These are phyloP conservation scores for Anguilla rostrata DNA, from an alignment of 2,113 vertebrate genomes.

Conservation along the genomic window DNA sequence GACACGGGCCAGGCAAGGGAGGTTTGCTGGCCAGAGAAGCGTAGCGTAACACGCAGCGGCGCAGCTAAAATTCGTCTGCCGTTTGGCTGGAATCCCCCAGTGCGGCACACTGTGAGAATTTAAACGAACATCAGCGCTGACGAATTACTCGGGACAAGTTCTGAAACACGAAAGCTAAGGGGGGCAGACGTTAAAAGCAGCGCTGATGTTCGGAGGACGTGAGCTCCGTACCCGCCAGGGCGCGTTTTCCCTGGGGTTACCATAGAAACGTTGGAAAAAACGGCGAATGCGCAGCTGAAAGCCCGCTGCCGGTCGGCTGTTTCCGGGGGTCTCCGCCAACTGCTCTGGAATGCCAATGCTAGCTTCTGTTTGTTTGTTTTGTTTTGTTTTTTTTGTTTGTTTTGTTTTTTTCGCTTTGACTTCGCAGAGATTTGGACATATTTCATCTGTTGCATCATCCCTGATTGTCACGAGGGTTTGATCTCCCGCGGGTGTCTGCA, in stretches of 20 bases:
- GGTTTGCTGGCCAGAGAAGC: no score
- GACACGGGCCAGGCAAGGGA: no score
- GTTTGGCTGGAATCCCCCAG: not conserved
- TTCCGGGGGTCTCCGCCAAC: not conserved
- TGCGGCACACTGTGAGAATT: not conserved
- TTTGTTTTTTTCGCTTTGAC: not conserved
- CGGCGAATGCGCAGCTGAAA: not conserved
- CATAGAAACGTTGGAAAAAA: not conserved
- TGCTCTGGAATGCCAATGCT: slow-evolving; percentile 5
- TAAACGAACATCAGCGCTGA: not conserved
- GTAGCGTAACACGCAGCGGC: not conserved
- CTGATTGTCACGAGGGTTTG: not conserved
- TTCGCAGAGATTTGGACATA: not conserved
- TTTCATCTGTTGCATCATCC: not conserved
- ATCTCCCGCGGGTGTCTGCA: not conserved
- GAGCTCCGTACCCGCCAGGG: not conserved
- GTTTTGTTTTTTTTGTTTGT: not conserved
- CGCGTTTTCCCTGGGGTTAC: not conserved
- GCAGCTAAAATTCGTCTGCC: not conserved
- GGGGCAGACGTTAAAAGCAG: not conserved
- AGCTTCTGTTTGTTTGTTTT: not conserved
- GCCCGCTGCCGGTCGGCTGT: not conserved
- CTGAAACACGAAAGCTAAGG: not conserved
- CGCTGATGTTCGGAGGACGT: not conserved
- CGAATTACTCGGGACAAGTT: not conserved